phyloP scores from a whole-genome alignment of 2,797 vertebrate genomes.

The Falco berigora region DNA sequence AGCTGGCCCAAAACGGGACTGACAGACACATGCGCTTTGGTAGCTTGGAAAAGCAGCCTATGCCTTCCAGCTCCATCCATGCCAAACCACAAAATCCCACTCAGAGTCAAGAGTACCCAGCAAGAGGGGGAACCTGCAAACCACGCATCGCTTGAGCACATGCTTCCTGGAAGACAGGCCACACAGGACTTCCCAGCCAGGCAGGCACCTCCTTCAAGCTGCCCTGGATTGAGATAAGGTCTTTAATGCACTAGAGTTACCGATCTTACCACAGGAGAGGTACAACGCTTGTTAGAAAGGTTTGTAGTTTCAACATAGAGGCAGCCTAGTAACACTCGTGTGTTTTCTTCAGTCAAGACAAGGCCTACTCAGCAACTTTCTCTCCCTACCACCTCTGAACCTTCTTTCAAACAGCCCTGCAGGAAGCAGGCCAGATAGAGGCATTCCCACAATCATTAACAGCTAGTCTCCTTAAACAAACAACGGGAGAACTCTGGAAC shows the following conservation, averaged over 20 bases:
- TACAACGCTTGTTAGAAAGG: background rate
- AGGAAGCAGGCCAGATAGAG: background rate
- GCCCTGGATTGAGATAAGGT: background rate
- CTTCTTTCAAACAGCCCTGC: background rate
- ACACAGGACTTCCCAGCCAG: background rate
- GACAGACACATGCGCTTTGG: background rate
- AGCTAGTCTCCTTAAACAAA: background rate
- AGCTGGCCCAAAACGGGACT: background rate
- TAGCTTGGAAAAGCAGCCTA: background rate
- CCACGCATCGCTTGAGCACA: fast-evolving
- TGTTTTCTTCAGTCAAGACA: background rate
- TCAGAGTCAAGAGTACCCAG: background rate
- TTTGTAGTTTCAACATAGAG: background rate
- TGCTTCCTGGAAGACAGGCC: background rate
- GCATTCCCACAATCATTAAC: constrained; percentile 13
- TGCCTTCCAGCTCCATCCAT: background rate
- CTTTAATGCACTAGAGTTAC: background rate
- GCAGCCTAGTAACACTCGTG: background rate
- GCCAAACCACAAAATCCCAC: background rate
- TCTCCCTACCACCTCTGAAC: background rate
- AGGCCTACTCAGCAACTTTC: background rate
- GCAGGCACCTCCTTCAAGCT: background rate
- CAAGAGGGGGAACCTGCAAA: background rate
- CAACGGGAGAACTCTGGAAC: background rate
- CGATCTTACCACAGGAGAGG: background rate